Evolutionary conservation across 2,113 vertebrate genomes (phyloP).

Genomic region (Ranitomeya imitator): DNA sequence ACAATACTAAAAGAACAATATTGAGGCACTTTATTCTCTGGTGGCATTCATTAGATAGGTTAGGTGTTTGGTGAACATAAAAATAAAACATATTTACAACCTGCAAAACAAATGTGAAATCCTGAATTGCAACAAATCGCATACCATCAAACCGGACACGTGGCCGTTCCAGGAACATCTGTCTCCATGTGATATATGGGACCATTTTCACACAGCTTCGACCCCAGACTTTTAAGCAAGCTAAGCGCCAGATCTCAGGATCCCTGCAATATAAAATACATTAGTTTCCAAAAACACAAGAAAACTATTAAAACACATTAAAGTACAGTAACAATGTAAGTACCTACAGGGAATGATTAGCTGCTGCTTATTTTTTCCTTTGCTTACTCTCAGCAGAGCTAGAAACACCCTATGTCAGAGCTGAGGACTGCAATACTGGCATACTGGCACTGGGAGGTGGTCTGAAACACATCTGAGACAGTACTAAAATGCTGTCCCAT

Average conservation of each 20-base stretch:
- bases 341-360: too few species aligned
- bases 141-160: slow-evolving; percentile 95
- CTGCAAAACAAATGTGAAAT: background rate
- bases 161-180: slow-evolving; percentile 95
- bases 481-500: too few species aligned
- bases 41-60: too few species aligned
- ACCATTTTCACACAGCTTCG: slow-evolving; percentile 86
- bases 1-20: too few species aligned
- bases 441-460: too few species aligned
- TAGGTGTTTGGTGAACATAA: too few species aligned
- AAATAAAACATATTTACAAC: background rate
- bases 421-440: too few species aligned
- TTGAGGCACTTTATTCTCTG: too few species aligned
- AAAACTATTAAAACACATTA: background rate
- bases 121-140: slow-evolving; percentile 13
- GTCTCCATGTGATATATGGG: slow-evolving; percentile 91
- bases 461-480: too few species aligned
- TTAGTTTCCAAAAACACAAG: background rate
- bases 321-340: background rate
- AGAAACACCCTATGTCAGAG: too few species aligned
- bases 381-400: too few species aligned
- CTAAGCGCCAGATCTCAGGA: slow-evolving; percentile 94
- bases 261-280: slow-evolving; percentile 74
- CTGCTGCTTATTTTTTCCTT: too few species aligned
- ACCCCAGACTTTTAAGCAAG: slow-evolving; percentile 94